Base-by-base conservation (phyloP, 2,888 invertebrate species). In the Yponomeuta plumbellus region DNA sequence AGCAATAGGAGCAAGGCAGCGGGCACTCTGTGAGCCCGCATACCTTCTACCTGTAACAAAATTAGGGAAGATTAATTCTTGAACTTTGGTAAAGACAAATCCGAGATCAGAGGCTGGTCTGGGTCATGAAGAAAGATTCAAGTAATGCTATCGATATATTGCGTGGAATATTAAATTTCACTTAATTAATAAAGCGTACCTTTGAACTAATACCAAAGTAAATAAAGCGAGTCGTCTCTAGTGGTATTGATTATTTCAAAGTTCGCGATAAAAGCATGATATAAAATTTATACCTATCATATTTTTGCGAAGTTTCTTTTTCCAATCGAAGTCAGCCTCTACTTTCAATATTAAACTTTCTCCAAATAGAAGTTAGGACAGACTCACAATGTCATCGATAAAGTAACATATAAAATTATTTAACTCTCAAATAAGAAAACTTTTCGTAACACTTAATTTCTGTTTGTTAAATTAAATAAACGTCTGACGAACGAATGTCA, bases 1-100 rank as follows among this genome's bases (percentile, higher is more conserved):
- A 90, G 88, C 84, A 91, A 84, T 80, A 91, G 86, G 76, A 89
- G 83, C 85, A 91, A 85, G 85, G 90, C 83, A 85, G 89, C 90
- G 85, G 88, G 66, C 75, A 86, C 76, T 81, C 80, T 87, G 72
- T 80, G 83, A 83, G 86, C 86, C 89, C 91, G 89, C 90, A 91
- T 91, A 84, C 88, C 89, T 89, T 78, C 81, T 80, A 85, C 84
- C 90, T 91, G 88, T 56, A 86, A 87, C 83, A 83, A 84, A 75
- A 84, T 74, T 72, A n/a, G 1, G 22, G 23, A 67, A 13, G 40
- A 13, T 64, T 63, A 58, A 56, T 57, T 39, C n/a, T 56, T 52
- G 44, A 17, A 52, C 44, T 13, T 17, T 34, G 5, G 17, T 52
- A 52, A 52, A 17, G 17, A 52, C 44, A 52, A 52, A 52, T 13